phyloP scores from a whole-genome alignment of 2,888 invertebrate species.

The Platypus cylindrus region DNA sequence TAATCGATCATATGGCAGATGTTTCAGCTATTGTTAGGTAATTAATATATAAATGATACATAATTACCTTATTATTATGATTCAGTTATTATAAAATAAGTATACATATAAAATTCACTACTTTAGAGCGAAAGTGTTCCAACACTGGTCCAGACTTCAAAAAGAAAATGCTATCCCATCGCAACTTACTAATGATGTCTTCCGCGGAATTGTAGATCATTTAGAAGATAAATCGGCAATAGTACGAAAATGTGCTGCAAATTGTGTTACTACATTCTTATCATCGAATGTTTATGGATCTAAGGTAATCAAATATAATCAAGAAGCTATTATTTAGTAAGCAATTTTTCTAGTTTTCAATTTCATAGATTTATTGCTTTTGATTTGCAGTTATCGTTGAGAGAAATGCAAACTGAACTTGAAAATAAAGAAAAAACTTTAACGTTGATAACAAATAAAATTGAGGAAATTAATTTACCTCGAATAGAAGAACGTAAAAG shows the following conservation, averaged over 20 bases:
- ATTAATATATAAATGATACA: too few relatives aligned
- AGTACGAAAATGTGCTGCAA: constrained; percentile 76
- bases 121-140: constrained; percentile 35
- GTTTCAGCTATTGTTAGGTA: constrained; percentile 61
- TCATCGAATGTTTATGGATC: constrained; percentile 80
- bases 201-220: constrained; percentile 55
- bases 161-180: constrained; percentile 69
- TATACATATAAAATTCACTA: background rate
- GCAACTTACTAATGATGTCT: constrained; percentile 50
- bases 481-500: constrained; percentile 28
- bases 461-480: constrained; percentile 50
- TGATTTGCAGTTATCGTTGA: constrained; percentile 22
- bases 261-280: constrained; percentile 63
- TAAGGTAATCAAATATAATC: constrained; percentile 38
- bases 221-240: constrained; percentile 71
- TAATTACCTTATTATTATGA: background rate
- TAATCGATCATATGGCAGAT: constrained; percentile 77
- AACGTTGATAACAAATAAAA: constrained; percentile 23
- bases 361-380: background rate
- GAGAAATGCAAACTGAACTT: constrained; percentile 45
- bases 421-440: constrained; percentile 40
- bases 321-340: background rate
- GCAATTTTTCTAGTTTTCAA: background rate
- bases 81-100: background rate
- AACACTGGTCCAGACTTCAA: constrained; percentile 71